These are phyloP conservation scores for Myiopsitta monachus DNA, from an alignment of 2,113 vertebrate species.

Conservation along the genomic window DNA sequence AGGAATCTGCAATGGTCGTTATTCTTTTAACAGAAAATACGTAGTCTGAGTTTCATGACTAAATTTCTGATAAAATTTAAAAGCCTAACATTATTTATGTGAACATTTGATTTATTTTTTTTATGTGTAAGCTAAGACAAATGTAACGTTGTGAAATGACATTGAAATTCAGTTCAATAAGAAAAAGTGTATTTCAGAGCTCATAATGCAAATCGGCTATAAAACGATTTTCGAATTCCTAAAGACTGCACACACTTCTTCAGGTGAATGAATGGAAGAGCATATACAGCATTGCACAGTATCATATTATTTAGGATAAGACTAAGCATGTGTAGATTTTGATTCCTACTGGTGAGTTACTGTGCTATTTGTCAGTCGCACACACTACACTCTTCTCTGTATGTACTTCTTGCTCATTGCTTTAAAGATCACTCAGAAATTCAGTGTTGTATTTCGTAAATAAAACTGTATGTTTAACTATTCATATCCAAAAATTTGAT, in stretches of 20 bases:
- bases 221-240: background rate
- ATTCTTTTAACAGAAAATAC: slow-evolving; percentile 36
- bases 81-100: slow-evolving; percentile 25
- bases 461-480: background rate
- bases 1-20: slow-evolving; percentile 29
- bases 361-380: background rate
- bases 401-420: background rate
- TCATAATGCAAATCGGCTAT: background rate
- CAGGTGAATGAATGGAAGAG: background rate
- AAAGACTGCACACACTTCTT: background rate
- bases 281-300: background rate
- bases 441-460: background rate
- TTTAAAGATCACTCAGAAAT: background rate
- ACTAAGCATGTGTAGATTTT: background rate
- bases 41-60: background rate
- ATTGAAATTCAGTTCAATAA: background rate
- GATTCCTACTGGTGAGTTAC: background rate
- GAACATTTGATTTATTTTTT: background rate
- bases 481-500: background rate
- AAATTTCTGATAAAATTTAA: slow-evolving; percentile 42
- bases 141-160: background rate
- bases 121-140: background rate
- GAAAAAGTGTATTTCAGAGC: background rate
- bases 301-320: background rate
- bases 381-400: background rate